Evolutionary conservation across 2,797 vertebrate species (phyloP), one percentile per base, ranked within the genome.

Genomic region (Malacoraja senta): DNA sequence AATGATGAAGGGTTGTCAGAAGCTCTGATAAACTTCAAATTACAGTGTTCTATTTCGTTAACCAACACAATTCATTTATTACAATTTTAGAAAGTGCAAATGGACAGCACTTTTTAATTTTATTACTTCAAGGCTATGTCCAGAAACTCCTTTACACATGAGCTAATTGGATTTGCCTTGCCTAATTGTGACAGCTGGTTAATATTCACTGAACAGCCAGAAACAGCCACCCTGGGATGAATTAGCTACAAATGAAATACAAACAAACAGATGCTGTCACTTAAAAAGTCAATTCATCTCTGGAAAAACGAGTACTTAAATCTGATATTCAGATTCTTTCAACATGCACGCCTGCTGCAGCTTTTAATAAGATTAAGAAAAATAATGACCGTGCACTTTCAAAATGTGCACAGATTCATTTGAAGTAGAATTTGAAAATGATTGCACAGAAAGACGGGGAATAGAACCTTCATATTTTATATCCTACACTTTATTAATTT

Each of bases 241-340:
- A 96, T 96, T 95, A 96, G 94, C 96, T 95, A 96, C 95, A 96
- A 96, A 96, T 94, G 95, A 95, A 93, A 94, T 96, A 96, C 95
- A 95, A 96, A 94, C 94, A 96, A 96, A 95, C 96, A 97, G 96
- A 96, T 96, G 96, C 94, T 96, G 95, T 96, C 95, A 95, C 96
- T 97, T 97, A 94, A 96, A 95, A 96, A 94, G 95, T 38, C 93
- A 93, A 96, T 95, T 95, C 94, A 95, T 95, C 95, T 94, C 95
- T 94, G 94, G 95, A 95, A 97, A 96, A 95, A 17, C 84, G 93
- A 94, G 95, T 96, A 94, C 95, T 95, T 94, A 95, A 94, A 95
- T 94, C 94, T 95, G 94, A 93, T 95, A 95, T 94, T 94, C 94
- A 93, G 76, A 94, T 94, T 93, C 90, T 94, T 88, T 61, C 93